Evolutionary conservation across 2,797 vertebrate genomes (phyloP), one percentile per base, ranked within the genome.

Genomic region (Enteromius paludinosus): DNA sequence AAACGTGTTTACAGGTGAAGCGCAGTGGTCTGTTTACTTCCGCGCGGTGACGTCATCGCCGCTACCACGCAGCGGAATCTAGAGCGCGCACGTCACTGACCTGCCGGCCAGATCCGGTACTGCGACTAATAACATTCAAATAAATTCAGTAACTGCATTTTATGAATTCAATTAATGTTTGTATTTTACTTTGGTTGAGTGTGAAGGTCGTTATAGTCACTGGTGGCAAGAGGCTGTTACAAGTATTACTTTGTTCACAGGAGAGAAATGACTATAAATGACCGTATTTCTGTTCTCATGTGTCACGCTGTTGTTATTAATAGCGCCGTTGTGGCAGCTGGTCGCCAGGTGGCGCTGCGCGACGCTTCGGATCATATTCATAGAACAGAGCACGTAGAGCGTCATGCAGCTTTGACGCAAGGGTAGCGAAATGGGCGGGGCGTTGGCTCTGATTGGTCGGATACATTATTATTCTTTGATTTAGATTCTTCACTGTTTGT

Each of bases 21-120:
- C 45, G 35, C 59, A 0, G 30, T 8, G 61, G 2, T 62, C 2
- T 82, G 80, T 82, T 82, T 82, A 82, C 80, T 82, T 82, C 80
- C 72, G 72, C 33, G 3, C 15, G 0, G 0, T 75, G 62, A 82
- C 71, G 80, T 82, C 80, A 61, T 15, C 25, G 59, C 25, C 5
- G 12, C 56, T 61, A 25, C 28, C 59, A 82, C 1, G 20, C 15
- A 4, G 12, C 0, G 4, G 28, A 1, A 0, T 14, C 12, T n/a
- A 7, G n/a, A 15, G 20, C 62, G n/a, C 54, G 41, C 5, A 17
- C 25, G 3, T 11, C 25, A 49, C 18, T 7, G 68, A 59, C 65
- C 65, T 79, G 33, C 10, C 33, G 78, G 28, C 8, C 45, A 35
- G n/a, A 38, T 1, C n/a, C 3, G 8, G 28, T 7, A 18, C 62